Conservation (phyloP, 2,113 vertebrate genomes). For the Prinia subflava region DNA sequence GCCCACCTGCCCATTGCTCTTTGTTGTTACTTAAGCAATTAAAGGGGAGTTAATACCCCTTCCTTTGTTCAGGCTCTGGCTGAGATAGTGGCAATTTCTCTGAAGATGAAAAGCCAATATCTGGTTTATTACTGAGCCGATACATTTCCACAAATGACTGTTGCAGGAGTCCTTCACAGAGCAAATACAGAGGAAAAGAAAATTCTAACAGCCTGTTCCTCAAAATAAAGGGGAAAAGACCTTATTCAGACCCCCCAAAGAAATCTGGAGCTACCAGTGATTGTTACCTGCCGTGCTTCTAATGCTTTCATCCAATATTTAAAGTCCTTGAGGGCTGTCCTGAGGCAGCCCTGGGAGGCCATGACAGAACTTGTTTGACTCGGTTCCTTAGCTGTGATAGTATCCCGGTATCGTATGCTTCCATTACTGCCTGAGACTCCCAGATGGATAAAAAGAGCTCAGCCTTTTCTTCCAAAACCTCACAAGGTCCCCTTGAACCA, state of each 20-base stretch:
- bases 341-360: neutral
- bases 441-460: neutral
- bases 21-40: neutral
- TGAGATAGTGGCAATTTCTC: neutral
- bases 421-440: neutral
- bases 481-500: neutral
- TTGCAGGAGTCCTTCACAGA: neutral
- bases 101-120: neutral
- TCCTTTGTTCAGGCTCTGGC: neutral
- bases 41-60: neutral
- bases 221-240: neutral
- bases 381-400: neutral
- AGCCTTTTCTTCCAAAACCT: neutral
- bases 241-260: neutral
- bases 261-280: neutral
- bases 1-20: neutral
- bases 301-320: neutral
- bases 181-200: neutral
- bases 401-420: neutral
- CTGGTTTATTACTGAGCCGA: neutral
- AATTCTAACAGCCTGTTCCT: neutral
- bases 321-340: neutral
- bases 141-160: neutral
- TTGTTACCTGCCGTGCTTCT: neutral
- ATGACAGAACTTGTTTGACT: neutral